Evolutionary conservation across 1,140 invertebrate genomes (phyloP).

Genomic region (Leptopilina clavipes): DNA sequence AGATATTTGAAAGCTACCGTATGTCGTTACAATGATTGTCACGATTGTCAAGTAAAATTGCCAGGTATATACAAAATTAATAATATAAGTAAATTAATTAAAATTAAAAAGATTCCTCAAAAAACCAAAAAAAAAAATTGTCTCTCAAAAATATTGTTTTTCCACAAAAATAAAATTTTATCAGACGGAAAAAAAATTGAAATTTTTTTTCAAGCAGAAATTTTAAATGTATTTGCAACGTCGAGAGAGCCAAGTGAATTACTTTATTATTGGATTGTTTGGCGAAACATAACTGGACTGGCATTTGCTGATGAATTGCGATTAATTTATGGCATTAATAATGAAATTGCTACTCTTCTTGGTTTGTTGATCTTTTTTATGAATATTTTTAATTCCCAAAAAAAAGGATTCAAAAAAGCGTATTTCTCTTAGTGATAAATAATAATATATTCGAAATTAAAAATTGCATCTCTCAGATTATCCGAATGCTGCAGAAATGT

Average conservation of each 20-base stretch:
- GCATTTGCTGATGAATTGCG: neutral
- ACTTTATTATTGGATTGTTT: conserved; percentile 1
- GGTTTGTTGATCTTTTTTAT: neutral
- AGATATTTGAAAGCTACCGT: neutral
- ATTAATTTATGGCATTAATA: neutral
- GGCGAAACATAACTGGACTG: neutral
- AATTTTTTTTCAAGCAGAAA: neutral
- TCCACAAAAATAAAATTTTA: too few species aligned
- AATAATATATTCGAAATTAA: too few species aligned
- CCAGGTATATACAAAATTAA: conserved; percentile 10
- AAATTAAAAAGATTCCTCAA: too few species aligned
- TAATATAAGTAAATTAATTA: too few species aligned
- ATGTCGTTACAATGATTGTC: neutral
- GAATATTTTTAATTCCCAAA: too few species aligned
- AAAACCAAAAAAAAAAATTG: too few species aligned
- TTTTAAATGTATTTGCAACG: neutral
- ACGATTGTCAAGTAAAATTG: neutral
- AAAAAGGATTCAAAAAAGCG: neutral
- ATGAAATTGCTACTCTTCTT: neutral
- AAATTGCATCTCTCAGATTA: conserved; percentile 79
- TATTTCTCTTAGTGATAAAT: neutral
- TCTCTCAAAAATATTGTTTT: too few species aligned
- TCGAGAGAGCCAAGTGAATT: conserved; percentile 11
- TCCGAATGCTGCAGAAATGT: conserved; percentile 87
- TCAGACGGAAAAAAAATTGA: neutral